A percentile compares a stretch with the other conserved stretches of the same genome.
Conservation (phyloP, 2,888 invertebrate species). For the Toxonevra muliebris region DNA sequence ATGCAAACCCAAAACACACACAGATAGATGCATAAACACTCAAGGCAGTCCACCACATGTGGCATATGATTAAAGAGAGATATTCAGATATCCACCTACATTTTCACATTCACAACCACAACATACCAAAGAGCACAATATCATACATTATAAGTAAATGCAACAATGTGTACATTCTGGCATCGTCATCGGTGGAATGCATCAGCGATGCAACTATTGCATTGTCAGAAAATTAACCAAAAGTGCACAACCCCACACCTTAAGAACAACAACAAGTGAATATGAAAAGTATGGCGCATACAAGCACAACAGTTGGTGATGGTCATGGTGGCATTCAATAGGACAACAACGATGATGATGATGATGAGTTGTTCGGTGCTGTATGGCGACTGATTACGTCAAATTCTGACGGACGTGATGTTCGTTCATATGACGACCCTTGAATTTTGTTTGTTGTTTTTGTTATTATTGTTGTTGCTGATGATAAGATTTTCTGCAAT, state of each 20-base stretch:
- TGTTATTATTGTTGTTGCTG: conserved; percentile 3
- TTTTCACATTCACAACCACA: no score
- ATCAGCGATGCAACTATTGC: no score
- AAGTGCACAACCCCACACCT: no score
- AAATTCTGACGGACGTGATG: not conserved
- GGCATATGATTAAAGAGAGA: not conserved
- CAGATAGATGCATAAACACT: not conserved
- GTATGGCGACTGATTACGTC: not conserved
- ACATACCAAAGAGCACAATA: no score
- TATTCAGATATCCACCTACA: no score
- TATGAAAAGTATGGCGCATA: not conserved
- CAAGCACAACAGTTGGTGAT: not conserved
- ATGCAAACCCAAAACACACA: conserved; percentile 2
- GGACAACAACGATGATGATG: not conserved
- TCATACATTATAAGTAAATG: no score
- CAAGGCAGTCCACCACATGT: not conserved
- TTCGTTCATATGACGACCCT: not conserved
- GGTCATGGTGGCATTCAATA: not conserved
- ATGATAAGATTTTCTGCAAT: conserved; percentile 39
- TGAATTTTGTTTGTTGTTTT: conserved; percentile 20
- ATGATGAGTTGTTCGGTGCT: not conserved
- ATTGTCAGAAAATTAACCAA: no score
- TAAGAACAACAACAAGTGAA: no score
- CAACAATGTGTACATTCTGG: no score
- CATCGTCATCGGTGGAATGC: no score